Evolutionary conservation across 1,140 invertebrate genomes (phyloP).

Genomic region (Bombus breviceps): DNA sequence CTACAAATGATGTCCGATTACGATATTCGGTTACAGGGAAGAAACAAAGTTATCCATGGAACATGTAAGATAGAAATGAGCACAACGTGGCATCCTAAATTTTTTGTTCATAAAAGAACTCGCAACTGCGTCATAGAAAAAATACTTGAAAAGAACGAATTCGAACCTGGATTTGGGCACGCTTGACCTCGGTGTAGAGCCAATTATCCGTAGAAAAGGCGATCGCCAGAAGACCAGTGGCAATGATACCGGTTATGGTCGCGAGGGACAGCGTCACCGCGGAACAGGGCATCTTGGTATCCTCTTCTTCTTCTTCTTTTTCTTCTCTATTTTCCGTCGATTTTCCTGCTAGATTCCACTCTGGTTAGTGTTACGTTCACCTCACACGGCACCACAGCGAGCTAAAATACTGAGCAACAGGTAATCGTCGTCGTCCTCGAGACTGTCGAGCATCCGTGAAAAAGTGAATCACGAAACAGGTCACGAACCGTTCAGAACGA

Average conservation of each 20-base stretch:
- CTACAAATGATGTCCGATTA: neutral
- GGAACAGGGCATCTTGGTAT: conserved; percentile 93
- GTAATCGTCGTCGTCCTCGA: conserved; percentile 33
- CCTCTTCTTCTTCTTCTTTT: conserved; percentile 39
- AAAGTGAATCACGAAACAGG: conserved; percentile 28
- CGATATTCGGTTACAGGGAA: neutral
- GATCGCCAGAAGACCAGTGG: conserved; percentile 94
- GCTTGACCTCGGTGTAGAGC: conserved; percentile 95
- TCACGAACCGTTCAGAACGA: conserved; percentile 34
- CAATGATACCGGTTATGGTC: conserved; percentile 96
- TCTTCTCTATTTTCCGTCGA: conserved; percentile 2
- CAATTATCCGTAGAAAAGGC: conserved; percentile 98
- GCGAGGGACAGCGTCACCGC: conserved; percentile 96
- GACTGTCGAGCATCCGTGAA: conserved; percentile 37
- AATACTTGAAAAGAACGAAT: neutral
- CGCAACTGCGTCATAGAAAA: too few species aligned
- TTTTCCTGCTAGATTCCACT: conserved; percentile 1
- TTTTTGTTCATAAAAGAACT: neutral
- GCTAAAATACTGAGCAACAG: conserved; percentile 44
- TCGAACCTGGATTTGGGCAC: conserved; percentile 92
- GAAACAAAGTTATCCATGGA: conserved; percentile 22
- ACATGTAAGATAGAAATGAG: neutral
- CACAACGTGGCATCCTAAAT: conserved; percentile 37
- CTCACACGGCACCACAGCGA: conserved; percentile 48
- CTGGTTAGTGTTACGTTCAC: conserved; percentile 53